phyloP scores from a whole-genome alignment of 2,113 vertebrate genomes.

The Hypocryptadius cinnamomeus region DNA sequence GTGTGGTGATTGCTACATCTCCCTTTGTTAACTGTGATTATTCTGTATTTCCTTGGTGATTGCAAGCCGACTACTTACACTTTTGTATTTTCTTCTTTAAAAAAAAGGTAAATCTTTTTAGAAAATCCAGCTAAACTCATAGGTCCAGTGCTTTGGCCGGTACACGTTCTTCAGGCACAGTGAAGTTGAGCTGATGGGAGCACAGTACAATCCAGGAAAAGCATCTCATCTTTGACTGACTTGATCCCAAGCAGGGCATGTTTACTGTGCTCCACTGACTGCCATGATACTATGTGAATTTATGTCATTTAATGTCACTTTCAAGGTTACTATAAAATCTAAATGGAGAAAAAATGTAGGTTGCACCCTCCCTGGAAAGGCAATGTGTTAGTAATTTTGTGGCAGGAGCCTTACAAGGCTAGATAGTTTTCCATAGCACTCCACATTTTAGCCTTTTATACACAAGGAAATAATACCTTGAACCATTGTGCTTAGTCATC shows the following conservation, averaged over 20 bases:
- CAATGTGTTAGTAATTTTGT: neutral
- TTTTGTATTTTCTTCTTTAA: neutral
- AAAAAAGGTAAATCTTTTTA: neutral
- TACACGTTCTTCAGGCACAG: neutral
- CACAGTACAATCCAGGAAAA: neutral
- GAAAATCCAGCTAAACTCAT: neutral
- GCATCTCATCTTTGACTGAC: neutral
- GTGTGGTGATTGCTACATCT: neutral
- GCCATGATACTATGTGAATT: neutral
- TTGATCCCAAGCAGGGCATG: neutral
- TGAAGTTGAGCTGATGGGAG: neutral
- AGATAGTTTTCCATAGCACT: neutral
- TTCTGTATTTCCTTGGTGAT: neutral
- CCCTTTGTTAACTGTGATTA: neutral
- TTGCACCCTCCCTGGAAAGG: neutral
- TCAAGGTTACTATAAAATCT: neutral
- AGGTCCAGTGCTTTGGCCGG: neutral
- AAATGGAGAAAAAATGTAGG: neutral
- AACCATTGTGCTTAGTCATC: neutral
- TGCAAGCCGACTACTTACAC: neutral
- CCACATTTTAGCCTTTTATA: neutral
- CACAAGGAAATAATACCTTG: neutral
- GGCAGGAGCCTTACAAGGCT: neutral
- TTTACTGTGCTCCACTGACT: neutral
- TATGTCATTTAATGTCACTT: neutral